Evolutionary conservation across 2,797 vertebrate genomes (phyloP).

Genomic region (Anniella stebbinsi): DNA sequence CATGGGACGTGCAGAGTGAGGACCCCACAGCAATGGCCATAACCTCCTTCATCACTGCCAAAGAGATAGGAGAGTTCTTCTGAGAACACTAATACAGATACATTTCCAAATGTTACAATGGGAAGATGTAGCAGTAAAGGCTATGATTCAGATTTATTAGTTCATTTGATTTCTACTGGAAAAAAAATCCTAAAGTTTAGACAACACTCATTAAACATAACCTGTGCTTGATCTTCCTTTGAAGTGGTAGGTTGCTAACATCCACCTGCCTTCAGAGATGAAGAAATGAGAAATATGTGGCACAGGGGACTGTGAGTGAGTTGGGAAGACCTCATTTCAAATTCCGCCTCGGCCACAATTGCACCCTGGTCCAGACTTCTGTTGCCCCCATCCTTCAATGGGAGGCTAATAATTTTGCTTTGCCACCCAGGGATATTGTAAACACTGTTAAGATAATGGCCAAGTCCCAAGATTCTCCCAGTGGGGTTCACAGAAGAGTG

Average conservation of each 20-base stretch:
- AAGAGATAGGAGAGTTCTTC: background rate
- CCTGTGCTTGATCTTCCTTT: background rate
- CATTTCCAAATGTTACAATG: background rate
- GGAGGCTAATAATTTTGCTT: background rate
- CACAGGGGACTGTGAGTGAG: background rate
- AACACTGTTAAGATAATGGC: background rate
- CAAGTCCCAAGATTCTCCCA: no score
- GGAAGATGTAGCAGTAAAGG: background rate
- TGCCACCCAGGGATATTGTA: background rate
- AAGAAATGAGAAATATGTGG: background rate
- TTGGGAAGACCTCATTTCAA: background rate
- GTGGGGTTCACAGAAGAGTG: background rate
- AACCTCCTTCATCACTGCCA: background rate
- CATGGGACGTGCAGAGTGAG: background rate
- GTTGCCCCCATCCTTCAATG: background rate
- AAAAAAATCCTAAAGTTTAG: background rate
- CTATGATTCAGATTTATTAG: background rate
- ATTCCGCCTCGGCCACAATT: background rate
- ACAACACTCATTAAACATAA: background rate
- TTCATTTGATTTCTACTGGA: background rate
- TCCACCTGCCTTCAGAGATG: background rate
- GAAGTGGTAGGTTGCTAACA: background rate
- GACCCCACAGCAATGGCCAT: background rate
- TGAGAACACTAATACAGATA: background rate
- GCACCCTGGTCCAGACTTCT: background rate